A percentile compares a stretch with the other conserved stretches of the same genome.
Evolutionary conservation across 2,888 invertebrate genomes (phyloP).

Genomic region (Amphipoea lucens): DNA sequence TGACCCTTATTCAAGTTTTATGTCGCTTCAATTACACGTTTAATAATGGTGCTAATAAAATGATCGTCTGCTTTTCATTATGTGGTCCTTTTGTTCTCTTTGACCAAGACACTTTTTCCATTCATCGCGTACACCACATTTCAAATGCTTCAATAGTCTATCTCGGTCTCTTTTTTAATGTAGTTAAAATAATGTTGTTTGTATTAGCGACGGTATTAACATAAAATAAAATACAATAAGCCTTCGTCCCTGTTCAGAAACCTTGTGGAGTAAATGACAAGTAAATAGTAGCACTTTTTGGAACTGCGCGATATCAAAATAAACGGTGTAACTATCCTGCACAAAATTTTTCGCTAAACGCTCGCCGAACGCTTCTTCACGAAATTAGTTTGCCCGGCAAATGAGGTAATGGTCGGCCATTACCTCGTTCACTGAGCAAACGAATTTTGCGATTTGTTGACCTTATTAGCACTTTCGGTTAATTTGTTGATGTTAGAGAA

Average conservation of each 20-base stretch:
- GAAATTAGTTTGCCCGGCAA: conserved; percentile 57
- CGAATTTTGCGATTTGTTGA: conserved; percentile 55
- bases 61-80: not conserved
- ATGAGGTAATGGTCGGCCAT: conserved; percentile 52
- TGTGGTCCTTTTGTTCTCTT: not conserved
- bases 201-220: not conserved
- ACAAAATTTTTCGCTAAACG: conserved; percentile 32
- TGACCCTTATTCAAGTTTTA: not conserved
- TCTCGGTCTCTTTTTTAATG: not conserved
- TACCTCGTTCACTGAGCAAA: conserved; percentile 52
- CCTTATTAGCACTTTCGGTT: conserved; percentile 48
- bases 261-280: not conserved
- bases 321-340: conserved; percentile 31
- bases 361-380: conserved; percentile 38
- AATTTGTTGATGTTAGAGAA: conserved; percentile 33
- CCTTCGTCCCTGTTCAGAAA: not conserved
- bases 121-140: not conserved
- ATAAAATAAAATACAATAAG: not conserved
- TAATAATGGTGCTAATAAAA: not conserved
- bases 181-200: not conserved
- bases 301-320: conserved; percentile 30
- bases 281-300: conserved; percentile 20
- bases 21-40: not conserved
- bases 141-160: not conserved
- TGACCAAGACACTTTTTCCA: not conserved